Evolutionary conservation across 1,140 invertebrate genomes (phyloP).

Genomic region (Asobara japonica): DNA sequence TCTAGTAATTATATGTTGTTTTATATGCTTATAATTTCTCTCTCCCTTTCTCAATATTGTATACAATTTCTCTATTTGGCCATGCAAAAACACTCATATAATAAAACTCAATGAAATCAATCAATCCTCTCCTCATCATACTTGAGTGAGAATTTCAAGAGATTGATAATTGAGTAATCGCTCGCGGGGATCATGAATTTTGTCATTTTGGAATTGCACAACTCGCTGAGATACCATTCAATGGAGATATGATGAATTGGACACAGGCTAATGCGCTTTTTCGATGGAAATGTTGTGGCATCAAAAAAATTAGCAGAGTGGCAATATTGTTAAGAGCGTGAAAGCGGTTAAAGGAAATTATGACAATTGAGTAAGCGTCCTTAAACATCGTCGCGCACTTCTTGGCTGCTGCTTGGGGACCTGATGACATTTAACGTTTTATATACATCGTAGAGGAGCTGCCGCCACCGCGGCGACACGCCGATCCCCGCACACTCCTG

Average conservation of each 20-base stretch:
- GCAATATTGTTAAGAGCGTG: slow-evolving; percentile 16
- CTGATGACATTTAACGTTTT: slow-evolving; percentile 39
- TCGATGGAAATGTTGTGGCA: not conserved
- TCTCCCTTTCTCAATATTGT: too few relatives aligned
- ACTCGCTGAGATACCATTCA: too few relatives aligned
- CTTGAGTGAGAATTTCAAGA: too few relatives aligned
- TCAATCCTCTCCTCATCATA: too few relatives aligned
- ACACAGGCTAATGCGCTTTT: not conserved
- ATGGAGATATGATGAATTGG: not conserved
- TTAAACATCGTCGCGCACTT: slow-evolving; percentile 23
- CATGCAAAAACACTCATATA: too few relatives aligned
- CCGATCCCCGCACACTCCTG: slow-evolving; percentile 20
- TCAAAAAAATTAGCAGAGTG: not conserved
- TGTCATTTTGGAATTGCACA: not conserved
- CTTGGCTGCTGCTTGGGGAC: slow-evolving; percentile 25
- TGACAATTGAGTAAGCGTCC: slow-evolving; percentile 38
- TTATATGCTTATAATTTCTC: too few relatives aligned
- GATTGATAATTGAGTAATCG: too few relatives aligned
- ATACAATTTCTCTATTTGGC: too few relatives aligned
- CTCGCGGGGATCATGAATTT: not conserved
- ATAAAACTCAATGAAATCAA: too few relatives aligned
- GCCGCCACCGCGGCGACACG: slow-evolving; percentile 29
- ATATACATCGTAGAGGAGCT: slow-evolving; percentile 16
- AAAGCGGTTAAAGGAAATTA: slow-evolving; percentile 35
- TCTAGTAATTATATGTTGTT: too few relatives aligned